Conservation (phyloP, 2,888 invertebrate species). For the Drosophila fulvimacula region DNA sequence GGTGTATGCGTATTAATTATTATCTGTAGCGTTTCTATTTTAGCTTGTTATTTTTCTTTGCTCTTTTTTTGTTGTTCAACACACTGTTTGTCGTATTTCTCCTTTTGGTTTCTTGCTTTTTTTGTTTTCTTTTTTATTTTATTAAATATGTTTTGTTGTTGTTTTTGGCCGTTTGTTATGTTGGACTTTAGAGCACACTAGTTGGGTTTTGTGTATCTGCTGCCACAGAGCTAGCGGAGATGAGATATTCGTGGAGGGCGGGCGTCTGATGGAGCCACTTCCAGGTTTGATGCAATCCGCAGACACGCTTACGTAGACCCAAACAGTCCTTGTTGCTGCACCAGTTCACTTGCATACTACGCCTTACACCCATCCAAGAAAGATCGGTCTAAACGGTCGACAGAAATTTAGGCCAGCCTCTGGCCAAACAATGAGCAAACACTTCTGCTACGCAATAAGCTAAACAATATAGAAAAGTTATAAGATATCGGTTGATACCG, state of each 20-base stretch:
- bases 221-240: slow-evolving; percentile 91
- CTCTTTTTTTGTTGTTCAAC: slow-evolving; percentile 12
- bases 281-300: slow-evolving; percentile 95
- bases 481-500: slow-evolving; percentile 19
- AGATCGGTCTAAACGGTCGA: slow-evolving; percentile 26
- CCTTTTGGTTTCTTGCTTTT: slow-evolving; percentile 62
- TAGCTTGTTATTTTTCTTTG: slow-evolving; percentile 27
- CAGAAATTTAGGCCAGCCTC: slow-evolving; percentile 49
- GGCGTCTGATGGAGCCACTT: slow-evolving; percentile 97
- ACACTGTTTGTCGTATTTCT: slow-evolving; percentile 37
- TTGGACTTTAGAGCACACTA: slow-evolving; percentile 75
- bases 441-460: slow-evolving; percentile 34
- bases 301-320: slow-evolving; percentile 95
- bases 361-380: slow-evolving; percentile 83
- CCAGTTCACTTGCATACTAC: slow-evolving; percentile 77
- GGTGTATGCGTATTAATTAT: slow-evolving; percentile 35
- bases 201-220: slow-evolving; percentile 85
- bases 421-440: slow-evolving; percentile 40
- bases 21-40: slow-evolving; percentile 50
- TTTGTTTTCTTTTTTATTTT: too few species aligned
- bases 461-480: slow-evolving; percentile 16
- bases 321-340: slow-evolving; percentile 86
- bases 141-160: slow-evolving; percentile 6
- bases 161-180: slow-evolving; percentile 44
- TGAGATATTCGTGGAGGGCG: slow-evolving; percentile 94